These are phyloP conservation scores for Nephrotoma flavescens DNA, from an alignment of 2,888 invertebrate genomes.

Conservation along the genomic window DNA sequence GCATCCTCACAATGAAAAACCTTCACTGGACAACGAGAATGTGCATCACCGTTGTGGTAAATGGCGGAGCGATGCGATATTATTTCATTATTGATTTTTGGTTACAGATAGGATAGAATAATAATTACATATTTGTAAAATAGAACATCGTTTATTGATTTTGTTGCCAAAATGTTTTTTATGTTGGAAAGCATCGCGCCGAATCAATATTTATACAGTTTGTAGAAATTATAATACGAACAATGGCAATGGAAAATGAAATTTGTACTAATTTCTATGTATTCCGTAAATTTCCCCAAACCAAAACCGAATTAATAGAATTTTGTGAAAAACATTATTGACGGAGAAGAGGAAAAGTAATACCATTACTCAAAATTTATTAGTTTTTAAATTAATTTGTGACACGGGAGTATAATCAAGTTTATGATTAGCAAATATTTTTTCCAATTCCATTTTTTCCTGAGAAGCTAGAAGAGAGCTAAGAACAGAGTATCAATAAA, in stretches of 20 bases:
- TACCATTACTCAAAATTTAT: too few species aligned
- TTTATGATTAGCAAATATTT: too few species aligned
- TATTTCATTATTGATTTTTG: neutral
- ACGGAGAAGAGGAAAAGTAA: too few species aligned
- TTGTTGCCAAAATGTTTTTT: neutral
- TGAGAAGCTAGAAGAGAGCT: too few species aligned
- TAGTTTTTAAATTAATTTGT: too few species aligned
- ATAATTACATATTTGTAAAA: neutral
- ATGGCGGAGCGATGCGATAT: neutral
- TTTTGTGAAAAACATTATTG: too few species aligned
- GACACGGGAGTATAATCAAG: too few species aligned
- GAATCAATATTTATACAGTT: neutral
- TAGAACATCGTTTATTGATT: neutral
- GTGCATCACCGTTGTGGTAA: neutral
- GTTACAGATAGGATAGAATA: neutral
- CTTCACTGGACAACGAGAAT: neutral
- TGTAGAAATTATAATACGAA: neutral
- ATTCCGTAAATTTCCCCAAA: too few species aligned
- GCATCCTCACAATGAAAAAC: neutral
- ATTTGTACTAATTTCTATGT: too few species aligned
- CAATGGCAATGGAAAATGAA: neutral
- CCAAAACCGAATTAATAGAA: too few species aligned
- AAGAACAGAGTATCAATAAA: too few species aligned
- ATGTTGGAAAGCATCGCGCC: neutral
- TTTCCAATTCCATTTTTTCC: too few species aligned